Evolutionary conservation across 2,113 vertebrate species (phyloP).

Genomic region (Amblyornis subalaris): DNA sequence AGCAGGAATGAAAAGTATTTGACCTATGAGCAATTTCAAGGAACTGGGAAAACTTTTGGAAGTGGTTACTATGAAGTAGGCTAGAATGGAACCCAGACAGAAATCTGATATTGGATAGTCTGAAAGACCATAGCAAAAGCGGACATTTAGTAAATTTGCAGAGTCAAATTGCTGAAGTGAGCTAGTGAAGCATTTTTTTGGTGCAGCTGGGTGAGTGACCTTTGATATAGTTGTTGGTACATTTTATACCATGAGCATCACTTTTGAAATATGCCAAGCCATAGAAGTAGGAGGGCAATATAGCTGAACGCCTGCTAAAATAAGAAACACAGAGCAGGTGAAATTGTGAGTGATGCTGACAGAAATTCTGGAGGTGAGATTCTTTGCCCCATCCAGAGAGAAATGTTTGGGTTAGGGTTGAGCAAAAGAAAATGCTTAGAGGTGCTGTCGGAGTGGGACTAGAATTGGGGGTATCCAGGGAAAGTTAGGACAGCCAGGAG

Average conservation of each 20-base stretch:
- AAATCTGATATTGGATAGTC: not conserved
- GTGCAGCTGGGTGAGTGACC: not conserved
- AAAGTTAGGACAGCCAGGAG: not conserved
- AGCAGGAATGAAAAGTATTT: not conserved
- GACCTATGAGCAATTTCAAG: not conserved
- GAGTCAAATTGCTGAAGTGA: not conserved
- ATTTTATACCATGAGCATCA: not conserved
- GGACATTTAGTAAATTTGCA: not conserved
- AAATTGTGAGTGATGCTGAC: not conserved
- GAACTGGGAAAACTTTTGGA: not conserved
- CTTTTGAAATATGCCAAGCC: not conserved
- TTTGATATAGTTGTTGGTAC: not conserved
- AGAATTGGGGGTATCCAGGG: accelerated
- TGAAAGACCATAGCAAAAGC: not conserved
- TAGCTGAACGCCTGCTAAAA: not conserved
- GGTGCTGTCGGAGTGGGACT: not conserved
- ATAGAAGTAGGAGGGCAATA: not conserved
- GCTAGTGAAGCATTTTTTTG: not conserved
- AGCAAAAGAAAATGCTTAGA: not conserved
- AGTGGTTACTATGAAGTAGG: not conserved
- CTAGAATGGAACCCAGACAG: not conserved
- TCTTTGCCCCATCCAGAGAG: not conserved
- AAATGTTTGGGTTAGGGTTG: not conserved
- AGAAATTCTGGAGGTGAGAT: not conserved
- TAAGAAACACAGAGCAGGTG: not conserved